These are phyloP conservation scores for Speoplatyrhinus poulsoni DNA, from an alignment of 2,113 vertebrate species.

Conservation along the genomic window DNA sequence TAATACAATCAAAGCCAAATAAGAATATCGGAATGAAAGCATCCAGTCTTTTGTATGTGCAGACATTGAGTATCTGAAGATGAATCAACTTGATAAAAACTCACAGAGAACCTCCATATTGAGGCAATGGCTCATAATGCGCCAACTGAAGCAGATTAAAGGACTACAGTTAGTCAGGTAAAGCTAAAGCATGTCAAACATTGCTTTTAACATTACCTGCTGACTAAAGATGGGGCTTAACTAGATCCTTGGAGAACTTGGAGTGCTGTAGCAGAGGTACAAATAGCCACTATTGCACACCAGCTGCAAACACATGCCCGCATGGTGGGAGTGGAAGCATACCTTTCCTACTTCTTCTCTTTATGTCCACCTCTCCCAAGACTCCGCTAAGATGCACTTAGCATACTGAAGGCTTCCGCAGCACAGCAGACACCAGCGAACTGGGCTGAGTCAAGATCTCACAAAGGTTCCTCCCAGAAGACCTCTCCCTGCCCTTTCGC, in stretches of 20 bases:
- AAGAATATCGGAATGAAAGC: no score
- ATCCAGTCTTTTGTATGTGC: no score
- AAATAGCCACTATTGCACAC: background rate
- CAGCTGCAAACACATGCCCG: background rate
- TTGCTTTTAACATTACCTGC: no score
- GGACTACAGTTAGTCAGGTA: no score
- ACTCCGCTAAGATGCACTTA: constrained; percentile 14
- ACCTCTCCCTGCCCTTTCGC: constrained; percentile 44
- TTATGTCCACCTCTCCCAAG: background rate
- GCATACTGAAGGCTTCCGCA: constrained; percentile 40
- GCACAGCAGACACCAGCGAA: constrained; percentile 24
- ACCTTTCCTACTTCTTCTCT: background rate
- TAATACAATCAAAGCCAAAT: no score
- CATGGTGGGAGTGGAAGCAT: background rate
- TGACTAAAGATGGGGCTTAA: no score
- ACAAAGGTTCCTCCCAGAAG: constrained; percentile 38
- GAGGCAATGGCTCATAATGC: no score
- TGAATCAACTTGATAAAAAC: no score
- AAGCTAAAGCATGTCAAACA: no score
- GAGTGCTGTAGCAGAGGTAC: background rate
- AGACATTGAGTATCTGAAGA: no score
- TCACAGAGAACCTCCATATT: no score
- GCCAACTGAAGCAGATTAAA: no score
- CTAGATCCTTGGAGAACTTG: background rate
- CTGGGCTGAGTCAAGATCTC: constrained; percentile 41